These are phyloP conservation scores for Cottus gobio DNA, from an alignment of 2,113 vertebrate species.

Conservation along the genomic window DNA sequence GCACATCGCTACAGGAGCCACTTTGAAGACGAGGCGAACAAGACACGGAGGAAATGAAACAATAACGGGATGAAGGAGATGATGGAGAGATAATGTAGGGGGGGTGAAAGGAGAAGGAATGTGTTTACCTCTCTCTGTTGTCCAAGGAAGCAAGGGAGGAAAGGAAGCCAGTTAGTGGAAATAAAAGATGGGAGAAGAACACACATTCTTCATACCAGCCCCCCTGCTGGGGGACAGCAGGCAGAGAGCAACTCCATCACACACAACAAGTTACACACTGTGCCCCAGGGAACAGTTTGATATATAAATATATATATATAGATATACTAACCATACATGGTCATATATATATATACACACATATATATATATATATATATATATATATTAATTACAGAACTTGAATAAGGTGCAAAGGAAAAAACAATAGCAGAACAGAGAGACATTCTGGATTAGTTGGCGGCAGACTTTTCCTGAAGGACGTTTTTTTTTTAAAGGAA, in stretches of 20 bases:
- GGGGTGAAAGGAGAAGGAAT: constrained; percentile 40
- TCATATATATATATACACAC: too few relatives aligned
- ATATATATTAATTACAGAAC: not conserved
- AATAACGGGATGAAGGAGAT: constrained; percentile 48
- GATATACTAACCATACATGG: too few relatives aligned
- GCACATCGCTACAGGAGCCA: constrained; percentile 19
- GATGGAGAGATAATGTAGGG: constrained; percentile 25
- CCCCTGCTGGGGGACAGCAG: constrained; percentile 31
- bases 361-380: too few relatives aligned
- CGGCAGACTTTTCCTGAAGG: constrained; percentile 9
- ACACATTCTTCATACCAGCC: not conserved
- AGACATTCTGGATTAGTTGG: constrained; percentile 15
- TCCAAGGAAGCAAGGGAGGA: constrained; percentile 70
- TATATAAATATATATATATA: too few relatives aligned
- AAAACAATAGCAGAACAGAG: not conserved
- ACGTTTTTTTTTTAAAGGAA: not conserved
- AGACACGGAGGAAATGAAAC: constrained; percentile 71
- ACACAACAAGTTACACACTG: not conserved
- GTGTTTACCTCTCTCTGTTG: constrained; percentile 79
- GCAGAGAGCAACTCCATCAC: constrained; percentile 5
- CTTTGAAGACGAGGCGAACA: constrained; percentile 44
- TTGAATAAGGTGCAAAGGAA: not conserved
- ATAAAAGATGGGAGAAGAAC: not conserved
- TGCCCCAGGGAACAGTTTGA: not conserved
- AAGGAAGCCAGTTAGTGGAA: constrained; percentile 70